Base-by-base conservation (phyloP, 1,140 invertebrate species). In the Sarcophaga peregrina region DNA sequence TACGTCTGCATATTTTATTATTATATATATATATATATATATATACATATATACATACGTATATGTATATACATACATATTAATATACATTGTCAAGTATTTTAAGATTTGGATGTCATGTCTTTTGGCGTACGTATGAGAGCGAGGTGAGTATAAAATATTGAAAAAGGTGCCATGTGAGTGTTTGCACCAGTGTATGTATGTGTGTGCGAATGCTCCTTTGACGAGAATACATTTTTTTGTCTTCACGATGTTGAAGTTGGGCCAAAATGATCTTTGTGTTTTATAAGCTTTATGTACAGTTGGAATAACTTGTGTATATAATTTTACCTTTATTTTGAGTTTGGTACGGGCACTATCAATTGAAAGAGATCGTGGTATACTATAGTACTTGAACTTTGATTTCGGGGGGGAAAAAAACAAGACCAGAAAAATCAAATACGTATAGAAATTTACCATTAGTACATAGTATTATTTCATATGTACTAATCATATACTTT, bases 361-460 rank as follows among this genome's bases (percentile, higher is more conserved):
- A 37, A 37, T 37, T 8, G 62, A 20, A 37, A 68, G 17, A 68
- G 20, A 68, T 68, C 62, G 20, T 68, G n/a, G 62, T 20, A n/a
- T n/a, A n/a, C n/a, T n/a, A n/a, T 8, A 20, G n/a, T 68, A 68
- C 17, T 68, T 68, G 62, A 68, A 68, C 62, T 68, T 68, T 68
- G 17, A 68, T 68, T 68, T 68, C 7, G 62, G 20, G 20, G n/a
- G 62, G 20, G 20, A 68, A 68, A 17, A 8, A 68, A 25, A 58
- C 9, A 68, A 68, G 20, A 25, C 17, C 7, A 25, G 7, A 58
- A 13, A 15, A 58, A 13, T 58, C 62, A 68, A 68, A 68, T n/a
- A n/a, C n/a, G n/a, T n/a, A 68, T 25, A 68, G 17, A 17, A 68
- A 68, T 68, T 68, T 68, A 68, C 17, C 20, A 25, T 68, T 20